A percentile compares a stretch with the other conserved stretches of the same genome.
Evolutionary conservation across 2,113 vertebrate species (phyloP).

Genomic region (Leptobrachium ailaonicum): DNA sequence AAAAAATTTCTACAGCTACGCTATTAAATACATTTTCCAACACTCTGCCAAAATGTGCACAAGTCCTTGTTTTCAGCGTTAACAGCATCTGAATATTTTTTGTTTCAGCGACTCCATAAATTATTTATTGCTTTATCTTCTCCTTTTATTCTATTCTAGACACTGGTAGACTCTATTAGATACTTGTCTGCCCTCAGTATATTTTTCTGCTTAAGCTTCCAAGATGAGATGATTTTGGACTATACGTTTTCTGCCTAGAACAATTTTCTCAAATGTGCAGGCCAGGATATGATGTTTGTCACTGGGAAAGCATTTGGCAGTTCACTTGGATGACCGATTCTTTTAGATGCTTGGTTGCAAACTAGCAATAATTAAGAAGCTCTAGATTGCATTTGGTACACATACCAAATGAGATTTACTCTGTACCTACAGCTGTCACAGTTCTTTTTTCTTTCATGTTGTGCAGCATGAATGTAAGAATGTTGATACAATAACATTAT

Average conservation of each 20-base stretch:
- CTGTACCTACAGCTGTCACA: not conserved
- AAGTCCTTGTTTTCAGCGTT: not conserved
- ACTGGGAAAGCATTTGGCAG: slow-evolving; percentile 15
- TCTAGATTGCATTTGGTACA: not conserved
- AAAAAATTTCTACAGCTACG: too few relatives aligned
- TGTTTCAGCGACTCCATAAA: slow-evolving; percentile 20
- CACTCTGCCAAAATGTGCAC: slow-evolving; percentile 4
- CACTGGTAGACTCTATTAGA: slow-evolving; percentile 8
- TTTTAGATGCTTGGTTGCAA: slow-evolving; percentile 9
- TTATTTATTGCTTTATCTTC: slow-evolving; percentile 27
- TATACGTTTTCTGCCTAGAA: slow-evolving; percentile 27
- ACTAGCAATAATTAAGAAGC: slow-evolving; percentile 18
- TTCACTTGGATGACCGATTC: slow-evolving; percentile 17
- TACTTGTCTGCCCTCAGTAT: slow-evolving; percentile 19
- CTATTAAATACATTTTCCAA: not conserved
- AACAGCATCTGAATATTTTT: not conserved
- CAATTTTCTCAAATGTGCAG: slow-evolving; percentile 18
- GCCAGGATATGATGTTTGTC: slow-evolving; percentile 6
- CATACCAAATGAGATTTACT: not conserved
- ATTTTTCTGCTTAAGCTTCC: slow-evolving; percentile 11
- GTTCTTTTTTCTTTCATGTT: too few relatives aligned
- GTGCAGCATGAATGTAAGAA: too few relatives aligned
- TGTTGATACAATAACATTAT: too few relatives aligned
- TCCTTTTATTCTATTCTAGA: slow-evolving; percentile 8
- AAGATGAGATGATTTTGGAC: slow-evolving; percentile 6